Evolutionary conservation across 2,888 invertebrate genomes (phyloP).

Genomic region (Theristus sp.): DNA sequence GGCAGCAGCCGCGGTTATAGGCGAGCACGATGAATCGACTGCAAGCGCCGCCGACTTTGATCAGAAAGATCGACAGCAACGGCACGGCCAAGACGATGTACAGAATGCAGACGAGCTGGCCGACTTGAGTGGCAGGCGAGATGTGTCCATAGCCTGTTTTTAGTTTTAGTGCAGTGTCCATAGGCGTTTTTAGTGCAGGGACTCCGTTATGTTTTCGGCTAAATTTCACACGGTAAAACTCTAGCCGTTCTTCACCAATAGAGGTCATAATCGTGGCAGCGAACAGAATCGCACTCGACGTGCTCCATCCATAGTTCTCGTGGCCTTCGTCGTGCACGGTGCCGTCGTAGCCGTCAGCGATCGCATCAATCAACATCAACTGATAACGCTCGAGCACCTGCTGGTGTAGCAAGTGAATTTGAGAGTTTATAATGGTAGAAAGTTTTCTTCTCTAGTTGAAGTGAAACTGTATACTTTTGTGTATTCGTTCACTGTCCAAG

Average conservation of each 20-base stretch:
- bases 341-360: slow-evolving; percentile 1
- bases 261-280: slow-evolving; percentile 2
- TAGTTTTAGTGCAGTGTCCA: background rate
- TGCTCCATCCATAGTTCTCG: background rate
- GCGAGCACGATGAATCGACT: background rate
- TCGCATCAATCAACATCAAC: background rate
- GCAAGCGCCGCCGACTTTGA: slow-evolving; percentile 3
- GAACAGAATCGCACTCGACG: background rate
- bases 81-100: slow-evolving; percentile 5
- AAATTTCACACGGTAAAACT: no score
- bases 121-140: slow-evolving; percentile 1
- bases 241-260: no score
- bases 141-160: slow-evolving; percentile 8
- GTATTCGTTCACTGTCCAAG: background rate
- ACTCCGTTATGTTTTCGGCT: no score
- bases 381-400: slow-evolving; percentile 1
- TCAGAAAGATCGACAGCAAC: slow-evolving; percentile 5
- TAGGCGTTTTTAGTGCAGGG: background rate
- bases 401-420: background rate
- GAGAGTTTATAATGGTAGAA: background rate
- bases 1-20: background rate
- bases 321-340: background rate
- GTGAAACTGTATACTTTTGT: background rate
- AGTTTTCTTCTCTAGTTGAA: background rate
- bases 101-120: slow-evolving; percentile 6